Percentiles rank a stretch among this genome's conserved stretches.
phyloP scores from a whole-genome alignment of 2,888 invertebrate genomes.

The Dinocampus coccinellae region DNA sequence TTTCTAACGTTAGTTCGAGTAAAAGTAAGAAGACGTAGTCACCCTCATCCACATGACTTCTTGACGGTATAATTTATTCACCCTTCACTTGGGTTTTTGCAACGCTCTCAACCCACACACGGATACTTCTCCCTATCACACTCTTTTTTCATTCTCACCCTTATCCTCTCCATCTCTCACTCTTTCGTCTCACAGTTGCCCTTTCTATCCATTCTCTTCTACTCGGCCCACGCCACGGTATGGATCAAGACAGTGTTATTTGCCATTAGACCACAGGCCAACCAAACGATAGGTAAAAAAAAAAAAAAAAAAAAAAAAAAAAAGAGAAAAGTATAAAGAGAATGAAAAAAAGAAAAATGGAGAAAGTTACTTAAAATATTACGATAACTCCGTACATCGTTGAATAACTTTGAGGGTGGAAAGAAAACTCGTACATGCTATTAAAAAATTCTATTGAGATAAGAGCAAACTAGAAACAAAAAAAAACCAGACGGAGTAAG shows the following conservation, averaged over 20 bases:
- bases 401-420: constrained; percentile 1
- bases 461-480: not conserved
- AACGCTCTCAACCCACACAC: not conserved
- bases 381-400: constrained; percentile 2
- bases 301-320: not conserved
- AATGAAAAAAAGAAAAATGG: no score
- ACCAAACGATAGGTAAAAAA: not conserved
- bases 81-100: constrained; percentile 2
- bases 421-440: not conserved
- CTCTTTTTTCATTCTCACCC: not conserved
- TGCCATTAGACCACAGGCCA: constrained; percentile 5
- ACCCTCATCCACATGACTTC: not conserved
- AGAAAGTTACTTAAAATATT: not conserved
- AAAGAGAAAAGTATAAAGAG: not conserved
- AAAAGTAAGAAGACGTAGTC: not conserved
- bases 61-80: constrained; percentile 13
- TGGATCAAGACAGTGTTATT: not conserved
- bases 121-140: not conserved
- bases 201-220: not conserved
- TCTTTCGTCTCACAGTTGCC: not conserved
- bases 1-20: not conserved
- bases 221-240: not conserved
- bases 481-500: not conserved
- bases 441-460: constrained; percentile 10
- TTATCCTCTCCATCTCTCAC: not conserved